Conservation (phyloP, 2,888 invertebrate genomes). For the Brachynemurus nebulosus region DNA sequence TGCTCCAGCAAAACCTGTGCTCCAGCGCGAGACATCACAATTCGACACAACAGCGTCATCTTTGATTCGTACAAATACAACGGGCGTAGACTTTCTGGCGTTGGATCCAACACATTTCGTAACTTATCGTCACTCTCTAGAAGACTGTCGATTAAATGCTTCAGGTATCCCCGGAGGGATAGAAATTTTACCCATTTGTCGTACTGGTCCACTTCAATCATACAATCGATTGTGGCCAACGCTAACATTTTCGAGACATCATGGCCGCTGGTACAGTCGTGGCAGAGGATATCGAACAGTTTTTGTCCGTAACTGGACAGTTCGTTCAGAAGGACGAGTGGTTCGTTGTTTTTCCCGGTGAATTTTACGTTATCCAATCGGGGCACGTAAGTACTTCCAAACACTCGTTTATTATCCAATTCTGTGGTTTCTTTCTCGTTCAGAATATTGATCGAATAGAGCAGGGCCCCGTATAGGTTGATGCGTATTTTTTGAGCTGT, state of each 20-base stretch:
- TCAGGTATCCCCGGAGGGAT: constrained; percentile 54
- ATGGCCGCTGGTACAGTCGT: constrained; percentile 78
- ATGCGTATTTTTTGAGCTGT: constrained; percentile 72
- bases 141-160: constrained; percentile 70
- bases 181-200: constrained; percentile 50
- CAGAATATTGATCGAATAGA: constrained; percentile 67
- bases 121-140: constrained; percentile 59
- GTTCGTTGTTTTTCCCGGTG: neutral
- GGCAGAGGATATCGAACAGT: constrained; percentile 65
- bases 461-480: constrained; percentile 70
- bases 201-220: constrained; percentile 60
- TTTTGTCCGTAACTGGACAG: constrained; percentile 66
- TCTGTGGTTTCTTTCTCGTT: constrained; percentile 35
- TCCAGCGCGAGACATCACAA: constrained; percentile 53
- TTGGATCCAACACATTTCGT: constrained; percentile 46
- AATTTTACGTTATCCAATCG: constrained; percentile 45
- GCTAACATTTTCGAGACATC: constrained; percentile 84
- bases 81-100: constrained; percentile 53
- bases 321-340: constrained; percentile 30
- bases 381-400: constrained; percentile 43
- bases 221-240: constrained; percentile 63
- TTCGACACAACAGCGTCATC: constrained; percentile 60
- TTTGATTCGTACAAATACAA: constrained; percentile 80
- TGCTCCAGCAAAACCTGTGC: constrained; percentile 48
- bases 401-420: constrained; percentile 26